Evolutionary conservation across 2,113 vertebrate species (phyloP), one percentile per base, ranked within the genome.

Genomic region (Caretta caretta): DNA sequence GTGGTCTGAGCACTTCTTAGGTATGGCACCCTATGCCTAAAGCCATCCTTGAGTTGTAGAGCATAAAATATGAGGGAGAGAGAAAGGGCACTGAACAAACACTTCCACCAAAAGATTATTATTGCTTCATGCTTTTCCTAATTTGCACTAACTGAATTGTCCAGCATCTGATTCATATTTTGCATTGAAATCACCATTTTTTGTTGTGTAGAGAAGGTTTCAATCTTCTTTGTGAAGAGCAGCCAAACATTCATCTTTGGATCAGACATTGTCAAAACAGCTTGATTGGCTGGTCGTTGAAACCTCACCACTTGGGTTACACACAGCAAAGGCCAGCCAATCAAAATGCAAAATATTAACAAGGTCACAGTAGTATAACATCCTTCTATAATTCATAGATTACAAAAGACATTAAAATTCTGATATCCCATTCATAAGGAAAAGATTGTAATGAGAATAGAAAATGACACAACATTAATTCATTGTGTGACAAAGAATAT

Each of bases 401-500:
- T 98, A 98, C 97, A 98, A 98, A 98, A 98, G 98, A 96, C 98
- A 98, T 98, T 98, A 98, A 98, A 98, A 98, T 98, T 98, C 98
- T 98, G 98, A 98, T 98, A 95, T 95, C 97, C 98, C 98, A 98
- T 98, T 98, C 98, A 98, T 98, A 98, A 98, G 98, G 98, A 98
- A 98, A 98, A 98, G 98, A 98, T 98, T 98, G 97, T 98, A 98
- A 98, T 98, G 98, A 98, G 98, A 98, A 98, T 89, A 98, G 98
- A 98, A 98, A 98, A 98, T 98, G 98, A 97, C 97, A 98, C 98
- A 98, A 98, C 98, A 98, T 98, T 98, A 98, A 98, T 98, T 98
- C 98, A 98, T 98, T 98, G 96, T 98, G 97, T 98, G 98, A 98
- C 98, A 98, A 98, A 98, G 98, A 98, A 98, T 98, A 98, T 98